These are phyloP conservation scores for Crotalus viridis DNA, from an alignment of 2,113 vertebrate species.

Conservation along the genomic window DNA sequence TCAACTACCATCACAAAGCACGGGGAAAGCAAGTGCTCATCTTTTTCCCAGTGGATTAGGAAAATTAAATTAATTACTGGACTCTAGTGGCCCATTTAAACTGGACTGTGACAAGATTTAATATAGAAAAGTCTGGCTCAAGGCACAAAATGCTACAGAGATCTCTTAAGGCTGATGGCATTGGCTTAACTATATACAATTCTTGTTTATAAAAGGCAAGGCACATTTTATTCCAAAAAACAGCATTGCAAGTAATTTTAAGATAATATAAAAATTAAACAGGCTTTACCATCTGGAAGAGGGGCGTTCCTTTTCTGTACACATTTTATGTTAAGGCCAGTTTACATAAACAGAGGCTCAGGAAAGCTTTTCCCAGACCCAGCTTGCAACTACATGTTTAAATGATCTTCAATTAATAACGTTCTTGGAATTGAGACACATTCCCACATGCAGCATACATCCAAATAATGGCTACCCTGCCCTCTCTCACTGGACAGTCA, in stretches of 20 bases:
- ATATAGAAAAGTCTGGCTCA: conserved; percentile 29
- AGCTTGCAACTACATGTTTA: not conserved
- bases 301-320: not conserved
- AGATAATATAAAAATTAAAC: not conserved
- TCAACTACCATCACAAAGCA: not conserved
- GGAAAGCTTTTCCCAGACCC: not conserved
- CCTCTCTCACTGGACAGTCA: not conserved
- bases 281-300: not conserved
- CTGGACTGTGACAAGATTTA: conserved; percentile 14
- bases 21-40: not conserved
- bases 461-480: not conserved
- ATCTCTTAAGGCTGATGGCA: conserved; percentile 2
- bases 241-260: not conserved
- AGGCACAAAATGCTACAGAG: conserved; percentile 18
- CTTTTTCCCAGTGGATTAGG: not conserved
- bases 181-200: conserved; percentile 1
- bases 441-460: not conserved
- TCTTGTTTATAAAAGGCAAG: conserved; percentile 18
- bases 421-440: not conserved
- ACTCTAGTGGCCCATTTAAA: not conserved
- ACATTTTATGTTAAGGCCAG: not conserved
- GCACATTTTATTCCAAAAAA: conserved; percentile 23
- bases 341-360: not conserved
- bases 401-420: not conserved
- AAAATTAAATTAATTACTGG: not conserved